Conservation (phyloP, 2,888 invertebrate species). For the Monoplex corrugatus region DNA sequence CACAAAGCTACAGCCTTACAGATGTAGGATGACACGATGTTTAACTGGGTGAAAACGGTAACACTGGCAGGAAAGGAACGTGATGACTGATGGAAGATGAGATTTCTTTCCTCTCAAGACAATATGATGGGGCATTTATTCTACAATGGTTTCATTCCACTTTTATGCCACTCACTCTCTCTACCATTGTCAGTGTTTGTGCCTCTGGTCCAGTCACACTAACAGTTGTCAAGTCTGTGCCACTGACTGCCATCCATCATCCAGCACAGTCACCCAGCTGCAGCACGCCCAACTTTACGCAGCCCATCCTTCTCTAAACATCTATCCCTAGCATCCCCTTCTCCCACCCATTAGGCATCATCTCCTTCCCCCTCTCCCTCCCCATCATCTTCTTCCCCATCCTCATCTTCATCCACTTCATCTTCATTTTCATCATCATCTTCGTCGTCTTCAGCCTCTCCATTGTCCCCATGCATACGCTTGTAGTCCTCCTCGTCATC, state of each 20-base stretch:
- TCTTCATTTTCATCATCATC: conserved; percentile 65
- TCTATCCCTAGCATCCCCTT: conserved; percentile 19
- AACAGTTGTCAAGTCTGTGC: not conserved
- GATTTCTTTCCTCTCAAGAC: conserved; percentile 17
- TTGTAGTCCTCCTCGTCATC: conserved; percentile 72
- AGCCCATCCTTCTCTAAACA: not conserved
- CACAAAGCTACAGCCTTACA: conserved; percentile 20
- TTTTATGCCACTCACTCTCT: not conserved
- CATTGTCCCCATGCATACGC: conserved; percentile 60
- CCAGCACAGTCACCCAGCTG: conserved; percentile 9
- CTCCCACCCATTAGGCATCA: conserved; percentile 54
- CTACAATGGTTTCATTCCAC: not conserved
- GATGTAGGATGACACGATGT: not conserved
- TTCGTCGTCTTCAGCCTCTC: conserved; percentile 60
- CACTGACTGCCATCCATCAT: not conserved
- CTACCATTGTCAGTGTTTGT: conserved; percentile 21
- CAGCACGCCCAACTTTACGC: not conserved
- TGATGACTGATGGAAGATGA: conserved; percentile 32
- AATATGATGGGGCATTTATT: not conserved
- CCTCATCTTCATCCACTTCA: conserved; percentile 67
- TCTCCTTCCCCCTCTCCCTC: conserved; percentile 59
- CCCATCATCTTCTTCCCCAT: conserved; percentile 58
- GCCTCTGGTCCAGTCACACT: conserved; percentile 22
- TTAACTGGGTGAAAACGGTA: not conserved
- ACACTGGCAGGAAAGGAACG: conserved; percentile 8